Evolutionary conservation across 1,140 invertebrate genomes (phyloP).

Genomic region (Bombus ignitus): DNA sequence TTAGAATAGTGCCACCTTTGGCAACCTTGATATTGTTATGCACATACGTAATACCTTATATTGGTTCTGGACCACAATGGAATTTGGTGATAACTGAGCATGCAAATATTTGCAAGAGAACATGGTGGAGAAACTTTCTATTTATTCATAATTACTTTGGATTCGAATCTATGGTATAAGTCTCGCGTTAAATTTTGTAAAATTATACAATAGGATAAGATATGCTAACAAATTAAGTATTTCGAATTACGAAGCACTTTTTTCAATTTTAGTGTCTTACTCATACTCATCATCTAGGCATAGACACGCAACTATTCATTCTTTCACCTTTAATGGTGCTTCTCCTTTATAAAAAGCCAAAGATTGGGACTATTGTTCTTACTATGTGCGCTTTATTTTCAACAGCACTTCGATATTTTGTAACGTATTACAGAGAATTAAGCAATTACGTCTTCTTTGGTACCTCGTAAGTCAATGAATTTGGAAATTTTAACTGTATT

Average conservation of each 20-base stretch:
- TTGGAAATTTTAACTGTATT: background rate
- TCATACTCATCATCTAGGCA: constrained; percentile 90
- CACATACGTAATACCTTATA: constrained; percentile 85
- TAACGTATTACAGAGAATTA: constrained; percentile 86
- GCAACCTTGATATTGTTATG: constrained; percentile 86
- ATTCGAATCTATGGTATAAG: constrained; percentile 85
- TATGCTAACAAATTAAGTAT: background rate
- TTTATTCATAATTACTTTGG: constrained; percentile 87
- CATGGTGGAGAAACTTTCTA: constrained; percentile 86
- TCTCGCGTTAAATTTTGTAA: background rate
- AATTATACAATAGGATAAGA: background rate
- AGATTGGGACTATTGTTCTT: constrained; percentile 83
- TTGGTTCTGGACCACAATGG: constrained; percentile 87
- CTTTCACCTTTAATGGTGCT: constrained; percentile 88
- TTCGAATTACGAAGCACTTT: background rate
- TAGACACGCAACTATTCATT: constrained; percentile 92
- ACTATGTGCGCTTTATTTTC: constrained; percentile 83
- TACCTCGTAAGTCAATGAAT: constrained; percentile 86
- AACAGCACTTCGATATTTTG: constrained; percentile 86
- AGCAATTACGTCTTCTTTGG: constrained; percentile 89
- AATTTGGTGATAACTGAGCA: constrained; percentile 86
- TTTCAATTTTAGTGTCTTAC: constrained; percentile 85
- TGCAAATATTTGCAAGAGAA: constrained; percentile 85
- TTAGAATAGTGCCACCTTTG: constrained; percentile 85
- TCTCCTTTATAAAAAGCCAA: constrained; percentile 86